These are phyloP conservation scores for Xiphophorus maculatus DNA, from an alignment of 2,113 vertebrate genomes.

Conservation along the genomic window DNA sequence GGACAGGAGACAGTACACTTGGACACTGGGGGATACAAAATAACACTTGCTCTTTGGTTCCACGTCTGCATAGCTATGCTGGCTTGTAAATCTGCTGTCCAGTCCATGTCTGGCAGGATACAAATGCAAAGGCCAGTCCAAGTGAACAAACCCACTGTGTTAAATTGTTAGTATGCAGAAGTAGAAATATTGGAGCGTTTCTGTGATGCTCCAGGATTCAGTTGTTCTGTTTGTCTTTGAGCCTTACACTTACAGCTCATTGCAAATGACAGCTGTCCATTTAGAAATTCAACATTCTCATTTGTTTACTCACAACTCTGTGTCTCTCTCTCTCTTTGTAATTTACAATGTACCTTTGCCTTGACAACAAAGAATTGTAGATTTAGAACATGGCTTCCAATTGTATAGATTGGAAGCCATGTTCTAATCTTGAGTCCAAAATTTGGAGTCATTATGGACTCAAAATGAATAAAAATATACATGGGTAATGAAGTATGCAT, in stretches of 20 bases:
- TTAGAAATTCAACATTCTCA: no score
- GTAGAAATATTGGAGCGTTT: neutral
- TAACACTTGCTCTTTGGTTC: conserved; percentile 78
- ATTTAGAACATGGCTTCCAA: neutral
- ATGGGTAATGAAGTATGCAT: no score
- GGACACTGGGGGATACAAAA: conserved; percentile 72
- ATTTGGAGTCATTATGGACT: no score
- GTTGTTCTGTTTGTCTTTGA: neutral
- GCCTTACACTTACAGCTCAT: no score
- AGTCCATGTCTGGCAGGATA: conserved; percentile 70
- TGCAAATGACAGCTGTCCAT: no score
- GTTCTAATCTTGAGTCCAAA: no score
- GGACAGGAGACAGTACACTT: conserved; percentile 51
- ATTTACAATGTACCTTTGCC: no score
- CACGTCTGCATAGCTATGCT: conserved; percentile 73
- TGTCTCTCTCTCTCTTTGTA: no score
- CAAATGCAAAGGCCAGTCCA: conserved; percentile 46
- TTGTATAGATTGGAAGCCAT: no score
- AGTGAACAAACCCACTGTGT: neutral
- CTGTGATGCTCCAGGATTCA: neutral
- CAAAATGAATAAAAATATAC: no score
- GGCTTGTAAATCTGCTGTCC: conserved; percentile 79
- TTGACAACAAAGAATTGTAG: neutral
- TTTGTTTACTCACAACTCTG: no score
- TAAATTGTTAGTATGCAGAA: neutral